Evolutionary conservation across 2,888 invertebrate species (phyloP), one percentile per base, ranked within the genome.

Genomic region (Leuctra nigra): DNA sequence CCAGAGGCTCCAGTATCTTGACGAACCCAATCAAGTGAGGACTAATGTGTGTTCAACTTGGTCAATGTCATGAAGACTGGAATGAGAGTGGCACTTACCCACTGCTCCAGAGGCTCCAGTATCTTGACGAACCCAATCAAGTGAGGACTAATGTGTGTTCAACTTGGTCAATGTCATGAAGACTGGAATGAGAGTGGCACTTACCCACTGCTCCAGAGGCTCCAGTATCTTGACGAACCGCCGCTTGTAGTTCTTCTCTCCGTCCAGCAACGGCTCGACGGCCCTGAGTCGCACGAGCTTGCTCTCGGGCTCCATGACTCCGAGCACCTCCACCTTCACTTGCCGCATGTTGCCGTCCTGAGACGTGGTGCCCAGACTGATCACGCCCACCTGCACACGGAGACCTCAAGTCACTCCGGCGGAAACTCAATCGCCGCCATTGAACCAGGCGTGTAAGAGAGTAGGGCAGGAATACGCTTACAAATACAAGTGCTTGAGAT

Each of bases 241-340:
- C 64, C 86, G 85, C 66, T 87, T 89, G 68, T 85, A 86, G 67
- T 87, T 87, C 63, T 84, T 79, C 68, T 89, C 89, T 16, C 83
- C 83, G 66, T 90, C 90, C 62, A 62, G 56, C 22, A 87, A 73
- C 0, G 91, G 91, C 66, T 91, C 91, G 1, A 91, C 87, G 0
- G 91, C 91, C 57, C 89, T 79, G 29, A 93, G 75, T 14, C 91
- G 79, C 57, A 92, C 76, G 59, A 81, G 72, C 71, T 86, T 86
- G 20, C 85, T 84, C 3, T 79, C 75, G 4, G 84, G 80, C 71
- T 93, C 91, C 60, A 90, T 73, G 1, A 91, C 84, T 0, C 92
- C 92, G 46, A 93, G 74, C 4, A 93, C 91, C 72, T 92, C 91
- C 0, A 92, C 90, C 70, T 91, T 91, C 0, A 91, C 89, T 72